Evolutionary conservation across 2,888 invertebrate species (phyloP), one percentile per base, ranked within the genome.

Genomic region (Hyposoter didymator): DNA sequence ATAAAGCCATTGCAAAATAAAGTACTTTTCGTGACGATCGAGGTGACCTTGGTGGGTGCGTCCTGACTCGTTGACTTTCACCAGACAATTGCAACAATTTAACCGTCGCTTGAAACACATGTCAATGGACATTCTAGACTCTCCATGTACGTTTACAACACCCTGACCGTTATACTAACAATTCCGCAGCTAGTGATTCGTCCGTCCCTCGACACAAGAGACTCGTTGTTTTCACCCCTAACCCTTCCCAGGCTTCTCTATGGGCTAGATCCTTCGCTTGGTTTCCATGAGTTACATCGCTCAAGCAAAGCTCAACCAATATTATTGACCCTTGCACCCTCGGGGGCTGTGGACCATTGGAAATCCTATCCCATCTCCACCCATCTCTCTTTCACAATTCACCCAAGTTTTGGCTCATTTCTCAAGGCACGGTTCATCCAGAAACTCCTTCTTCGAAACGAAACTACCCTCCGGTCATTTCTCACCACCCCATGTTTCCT

Each of bases 1-100:
- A 82, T 72, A 79, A 81, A 78, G 84, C 75, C 59, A 84, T 87
- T 87, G 83, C 67, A 49, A 67, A 79, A 74, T 83, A 86, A 86
- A 52, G 83, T 84, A 84, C 86, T 87, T 86, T 85, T 83, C 69
- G 49, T 78, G 69, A 82, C 76, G 79, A 82, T 82, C 70, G 72
- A 70, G 81, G 82, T 76, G 45, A 19, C 43, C 67, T 79, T 28
- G 28, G 6, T 59, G 28, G 22, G 22, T 14, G n/a, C n/a, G 28
- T 14, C 59, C 12, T 12, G 28, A 28, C 22, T 59, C 14, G 55
- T 52, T 19, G 52, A 10, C 8, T 52, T 19, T 49, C 39, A 19
- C 8, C 17, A n/a, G 47, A 64, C 47, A 28, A 64, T 47, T 19
- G 28, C 64, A 64, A 59, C 19, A 49, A 62, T 74, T 62, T 45